These are phyloP conservation scores for Petrocephalus zakoni DNA, from an alignment of 2,113 vertebrate genomes.

Conservation along the genomic window DNA sequence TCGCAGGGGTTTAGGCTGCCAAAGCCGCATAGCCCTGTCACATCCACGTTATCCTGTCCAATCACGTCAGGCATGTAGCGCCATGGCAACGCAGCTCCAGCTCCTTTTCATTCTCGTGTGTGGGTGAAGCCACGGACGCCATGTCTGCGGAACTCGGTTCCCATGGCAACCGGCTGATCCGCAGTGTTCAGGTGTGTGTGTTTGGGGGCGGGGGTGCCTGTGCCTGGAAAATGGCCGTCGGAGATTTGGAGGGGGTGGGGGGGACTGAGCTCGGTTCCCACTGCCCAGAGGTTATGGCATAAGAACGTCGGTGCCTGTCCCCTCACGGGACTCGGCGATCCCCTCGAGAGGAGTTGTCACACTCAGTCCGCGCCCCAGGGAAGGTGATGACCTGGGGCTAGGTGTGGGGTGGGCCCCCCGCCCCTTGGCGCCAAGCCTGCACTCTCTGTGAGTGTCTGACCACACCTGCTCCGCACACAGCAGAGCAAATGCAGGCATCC, in stretches of 20 bases:
- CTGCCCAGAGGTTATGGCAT: background rate
- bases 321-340: no score
- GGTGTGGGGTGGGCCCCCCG: background rate
- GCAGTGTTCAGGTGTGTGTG: conserved; percentile 47
- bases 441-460: background rate
- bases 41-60: background rate
- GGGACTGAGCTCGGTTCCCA: background rate
- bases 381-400: background rate
- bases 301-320: background rate
- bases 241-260: conserved; percentile 32
- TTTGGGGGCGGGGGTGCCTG: conserved; percentile 35
- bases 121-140: conserved; percentile 14
- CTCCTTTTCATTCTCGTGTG: background rate
- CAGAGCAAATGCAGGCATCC: conserved; percentile 7
- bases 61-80: background rate
- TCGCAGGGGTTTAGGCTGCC: background rate
- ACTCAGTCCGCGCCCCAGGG: no score
- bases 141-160: conserved; percentile 41
- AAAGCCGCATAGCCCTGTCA: background rate
- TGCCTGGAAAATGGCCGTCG: conserved; percentile 42
- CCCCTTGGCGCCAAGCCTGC: background rate
- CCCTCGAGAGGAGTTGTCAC: background rate
- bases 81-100: conserved; percentile 18
- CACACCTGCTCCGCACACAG: conserved; percentile 10
- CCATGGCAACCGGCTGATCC: conserved; percentile 47